A percentile compares a stretch with the other conserved stretches of the same genome.
Conservation (phyloP, 2,797 vertebrate species). For the Bradypodion ventrale region DNA sequence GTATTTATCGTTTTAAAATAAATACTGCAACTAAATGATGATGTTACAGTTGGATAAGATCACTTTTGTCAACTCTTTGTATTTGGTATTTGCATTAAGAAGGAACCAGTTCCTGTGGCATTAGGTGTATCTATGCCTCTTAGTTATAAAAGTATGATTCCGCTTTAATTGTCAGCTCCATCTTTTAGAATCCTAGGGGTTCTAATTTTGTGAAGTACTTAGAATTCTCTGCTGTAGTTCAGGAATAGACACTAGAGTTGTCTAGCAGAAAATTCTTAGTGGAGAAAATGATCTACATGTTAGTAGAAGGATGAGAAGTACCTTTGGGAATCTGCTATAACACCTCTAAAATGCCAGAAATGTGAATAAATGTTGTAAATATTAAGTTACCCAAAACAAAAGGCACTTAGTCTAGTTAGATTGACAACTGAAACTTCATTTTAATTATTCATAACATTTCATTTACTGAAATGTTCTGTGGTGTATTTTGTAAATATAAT, state of each 20-base stretch:
- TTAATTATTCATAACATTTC: constrained; percentile 67
- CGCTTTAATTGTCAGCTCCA: background rate
- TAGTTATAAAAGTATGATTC: no score
- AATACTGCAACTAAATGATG: no score
- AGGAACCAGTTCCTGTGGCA: no score
- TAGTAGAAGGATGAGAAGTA: constrained; percentile 10
- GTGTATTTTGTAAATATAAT: constrained; percentile 67
- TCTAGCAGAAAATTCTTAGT: background rate
- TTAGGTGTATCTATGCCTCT: no score
- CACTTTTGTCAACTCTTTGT: no score
- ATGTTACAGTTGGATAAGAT: no score
- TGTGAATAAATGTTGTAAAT: constrained; percentile 26
- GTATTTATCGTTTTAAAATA: no score
- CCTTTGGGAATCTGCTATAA: constrained; percentile 37
- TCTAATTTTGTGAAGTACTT: background rate
- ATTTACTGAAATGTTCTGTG: constrained; percentile 63
- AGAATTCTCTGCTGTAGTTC: background rate
- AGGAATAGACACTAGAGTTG: background rate
- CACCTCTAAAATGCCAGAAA: constrained; percentile 31
- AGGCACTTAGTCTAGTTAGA: constrained; percentile 56
- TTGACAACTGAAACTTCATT: constrained; percentile 51
- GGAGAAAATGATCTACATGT: background rate
- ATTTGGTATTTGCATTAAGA: no score
- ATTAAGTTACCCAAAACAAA: constrained; percentile 47
- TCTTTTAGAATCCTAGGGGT: background rate